phyloP scores from a whole-genome alignment of 1,140 invertebrate species.

The Marisa cornuarietis region DNA sequence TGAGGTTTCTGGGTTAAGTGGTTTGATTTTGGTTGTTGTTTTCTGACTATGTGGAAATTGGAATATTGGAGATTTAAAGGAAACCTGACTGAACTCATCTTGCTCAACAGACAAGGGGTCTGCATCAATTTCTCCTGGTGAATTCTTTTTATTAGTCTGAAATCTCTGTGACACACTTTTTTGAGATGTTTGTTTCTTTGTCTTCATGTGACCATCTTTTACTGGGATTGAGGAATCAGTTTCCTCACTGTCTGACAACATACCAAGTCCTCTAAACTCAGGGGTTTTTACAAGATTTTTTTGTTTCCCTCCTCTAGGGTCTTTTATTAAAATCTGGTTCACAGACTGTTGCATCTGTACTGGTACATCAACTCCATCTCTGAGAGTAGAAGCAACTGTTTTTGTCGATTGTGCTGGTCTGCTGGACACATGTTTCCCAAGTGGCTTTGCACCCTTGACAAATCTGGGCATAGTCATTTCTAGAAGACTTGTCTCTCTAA shows the following conservation, averaged over 20 bases:
- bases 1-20: too few relatives aligned
- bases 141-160: too few relatives aligned
- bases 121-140: too few relatives aligned
- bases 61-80: too few relatives aligned
- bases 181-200: neutral
- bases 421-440: neutral
- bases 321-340: neutral
- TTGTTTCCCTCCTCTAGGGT: neutral
- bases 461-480: neutral
- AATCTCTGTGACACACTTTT: neutral
- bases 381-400: neutral
- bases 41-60: too few relatives aligned
- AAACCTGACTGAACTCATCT: too few relatives aligned
- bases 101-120: too few relatives aligned
- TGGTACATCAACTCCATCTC: neutral
- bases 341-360: neutral
- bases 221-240: too few relatives aligned
- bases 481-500: neutral
- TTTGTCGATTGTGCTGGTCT: neutral
- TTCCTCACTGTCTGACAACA: conserved; percentile 12
- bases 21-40: too few relatives aligned
- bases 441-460: neutral
- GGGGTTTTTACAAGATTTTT: conserved; percentile 11
- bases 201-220: too few relatives aligned
- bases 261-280: conserved; percentile 18